phyloP scores from a whole-genome alignment of 1,140 invertebrate species.

The Pogonomyrmex barbatus region DNA sequence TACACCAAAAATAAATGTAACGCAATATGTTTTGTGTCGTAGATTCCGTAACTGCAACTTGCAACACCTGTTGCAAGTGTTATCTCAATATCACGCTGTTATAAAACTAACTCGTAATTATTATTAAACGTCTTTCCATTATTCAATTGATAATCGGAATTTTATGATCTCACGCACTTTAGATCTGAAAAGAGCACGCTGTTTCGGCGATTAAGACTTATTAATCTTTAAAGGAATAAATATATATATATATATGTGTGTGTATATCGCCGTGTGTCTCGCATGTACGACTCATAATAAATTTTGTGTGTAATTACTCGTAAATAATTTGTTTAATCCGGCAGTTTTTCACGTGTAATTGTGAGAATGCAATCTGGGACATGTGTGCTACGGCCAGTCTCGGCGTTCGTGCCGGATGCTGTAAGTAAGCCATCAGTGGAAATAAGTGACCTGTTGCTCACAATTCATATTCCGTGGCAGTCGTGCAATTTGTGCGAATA shows the following conservation, averaged over 20 bases:
- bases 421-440: conserved; percentile 56
- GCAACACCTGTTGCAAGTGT: conserved; percentile 43
- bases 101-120: background rate
- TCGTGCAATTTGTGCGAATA: conserved; percentile 58
- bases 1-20: background rate
- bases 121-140: conserved; percentile 15
- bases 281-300: background rate
- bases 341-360: conserved; percentile 16
- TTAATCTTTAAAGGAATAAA: background rate
- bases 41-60: conserved; percentile 26
- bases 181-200: background rate
- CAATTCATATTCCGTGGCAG: conserved; percentile 63
- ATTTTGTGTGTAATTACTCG: background rate
- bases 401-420: conserved; percentile 13
- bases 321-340: conserved; percentile 14
- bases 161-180: background rate
- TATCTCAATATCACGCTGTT: conserved; percentile 6
- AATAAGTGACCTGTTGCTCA: conserved; percentile 69
- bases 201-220: background rate
- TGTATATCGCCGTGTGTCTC: background rate
- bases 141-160: conserved; percentile 13
- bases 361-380: background rate
- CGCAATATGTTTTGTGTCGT: background rate
- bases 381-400: background rate
- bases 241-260: too few species aligned